Percentiles rank a stretch among this genome's conserved stretches.
Conservation (phyloP, 2,888 invertebrate genomes). For the Eustalomyia histrio region DNA sequence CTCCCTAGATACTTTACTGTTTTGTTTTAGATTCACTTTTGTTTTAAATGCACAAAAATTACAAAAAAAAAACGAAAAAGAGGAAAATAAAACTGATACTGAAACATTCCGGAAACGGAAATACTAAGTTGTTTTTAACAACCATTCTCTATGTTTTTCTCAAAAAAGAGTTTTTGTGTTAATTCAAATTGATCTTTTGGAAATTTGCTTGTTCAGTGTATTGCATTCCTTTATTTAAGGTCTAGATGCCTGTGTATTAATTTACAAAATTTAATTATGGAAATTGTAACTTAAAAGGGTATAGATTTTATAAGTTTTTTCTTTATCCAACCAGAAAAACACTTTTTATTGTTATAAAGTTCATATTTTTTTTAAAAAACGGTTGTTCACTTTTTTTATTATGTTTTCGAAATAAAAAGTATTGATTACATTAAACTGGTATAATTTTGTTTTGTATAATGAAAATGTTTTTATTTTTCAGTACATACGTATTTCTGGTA, state of each 20-base stretch:
- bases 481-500: too few relatives aligned
- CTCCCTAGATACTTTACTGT: constrained; percentile 17
- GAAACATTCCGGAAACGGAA: constrained; percentile 56
- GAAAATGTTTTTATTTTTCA: too few relatives aligned
- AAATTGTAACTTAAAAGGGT: neutral
- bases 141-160: constrained; percentile 34
- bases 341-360: too few relatives aligned
- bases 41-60: constrained; percentile 22
- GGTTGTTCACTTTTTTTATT: too few relatives aligned
- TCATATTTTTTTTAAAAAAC: too few relatives aligned
- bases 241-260: constrained; percentile 38
- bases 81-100: neutral
- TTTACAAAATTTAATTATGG: constrained; percentile 55
- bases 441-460: too few relatives aligned
- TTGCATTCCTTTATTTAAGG: constrained; percentile 2
- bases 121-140: constrained; percentile 43
- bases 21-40: constrained; percentile 39
- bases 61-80: neutral
- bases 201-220: neutral
- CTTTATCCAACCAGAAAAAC: too few relatives aligned
- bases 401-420: too few relatives aligned
- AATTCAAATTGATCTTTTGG: neutral
- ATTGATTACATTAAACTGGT: too few relatives aligned
- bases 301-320: too few relatives aligned
- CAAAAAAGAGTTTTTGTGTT: constrained; percentile 10